Conservation (phyloP, 92 coral and sea anemone genomes). For the Epizoanthus fatuus region DNA sequence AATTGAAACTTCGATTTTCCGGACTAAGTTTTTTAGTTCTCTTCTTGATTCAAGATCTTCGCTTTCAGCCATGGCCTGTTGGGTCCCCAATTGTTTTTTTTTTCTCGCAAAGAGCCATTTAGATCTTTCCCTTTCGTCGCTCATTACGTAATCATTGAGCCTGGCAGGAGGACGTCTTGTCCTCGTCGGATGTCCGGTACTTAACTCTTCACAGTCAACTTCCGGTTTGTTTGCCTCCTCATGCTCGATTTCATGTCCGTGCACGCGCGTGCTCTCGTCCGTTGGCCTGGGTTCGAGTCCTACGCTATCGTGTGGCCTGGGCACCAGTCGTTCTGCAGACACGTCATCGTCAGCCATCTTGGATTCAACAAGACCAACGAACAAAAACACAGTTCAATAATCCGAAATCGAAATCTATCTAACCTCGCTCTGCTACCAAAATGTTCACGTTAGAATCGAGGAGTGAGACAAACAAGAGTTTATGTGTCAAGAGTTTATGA, state of each 20-base stretch:
- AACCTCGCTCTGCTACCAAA: constrained; percentile 13
- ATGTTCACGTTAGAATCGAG: neutral
- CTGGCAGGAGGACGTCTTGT: constrained; percentile 22
- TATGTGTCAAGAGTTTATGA: no score
- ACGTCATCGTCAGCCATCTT: constrained; percentile 6
- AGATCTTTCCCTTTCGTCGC: constrained; percentile 16
- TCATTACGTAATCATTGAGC: constrained; percentile 7
- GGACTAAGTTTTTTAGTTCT: constrained; percentile 19
- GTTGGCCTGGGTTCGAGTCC: constrained; percentile 11
- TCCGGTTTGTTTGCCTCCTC: constrained; percentile 24
- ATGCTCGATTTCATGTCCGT: constrained; percentile 7
- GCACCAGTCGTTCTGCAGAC: constrained; percentile 11
- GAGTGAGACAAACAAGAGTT: no score
- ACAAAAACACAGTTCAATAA: constrained; percentile 10
- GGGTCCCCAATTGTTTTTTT: constrained; percentile 15
- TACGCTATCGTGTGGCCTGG: constrained; percentile 7
- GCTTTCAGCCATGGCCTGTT: constrained; percentile 15
- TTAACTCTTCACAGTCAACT: constrained; percentile 9
- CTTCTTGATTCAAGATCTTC: constrained; percentile 16
- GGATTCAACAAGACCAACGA: constrained; percentile 4
- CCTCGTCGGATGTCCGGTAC: constrained; percentile 12
- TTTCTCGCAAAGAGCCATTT: constrained; percentile 6
- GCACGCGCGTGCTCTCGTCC: constrained; percentile 7
- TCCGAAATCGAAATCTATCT: constrained; percentile 7
- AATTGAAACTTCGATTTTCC: constrained; percentile 45